A percentile compares a stretch with the other conserved stretches of the same genome.
Conservation (phyloP, 2,888 invertebrate species). For the Apamea anceps region DNA sequence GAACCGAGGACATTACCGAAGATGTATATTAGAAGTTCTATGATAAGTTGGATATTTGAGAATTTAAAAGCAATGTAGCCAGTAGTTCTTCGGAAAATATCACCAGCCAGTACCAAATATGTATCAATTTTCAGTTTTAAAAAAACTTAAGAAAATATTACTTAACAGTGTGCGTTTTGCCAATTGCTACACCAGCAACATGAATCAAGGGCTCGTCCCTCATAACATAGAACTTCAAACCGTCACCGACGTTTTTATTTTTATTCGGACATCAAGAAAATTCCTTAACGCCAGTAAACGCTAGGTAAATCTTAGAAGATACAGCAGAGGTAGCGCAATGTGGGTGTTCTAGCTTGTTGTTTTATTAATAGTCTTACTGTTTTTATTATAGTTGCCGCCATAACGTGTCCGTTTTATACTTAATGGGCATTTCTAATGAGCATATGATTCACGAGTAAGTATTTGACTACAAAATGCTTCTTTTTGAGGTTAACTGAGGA, state of each 20-base stretch:
- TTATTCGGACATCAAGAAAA: constrained; percentile 14
- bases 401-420: constrained; percentile 67
- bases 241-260: not conserved
- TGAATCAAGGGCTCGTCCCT: not conserved
- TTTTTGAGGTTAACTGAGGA: constrained; percentile 28
- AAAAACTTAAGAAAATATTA: not conserved
- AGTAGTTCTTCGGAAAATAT: not conserved
- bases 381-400: constrained; percentile 79
- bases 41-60: not conserved
- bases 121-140: too few species aligned
- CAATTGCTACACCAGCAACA: not conserved
- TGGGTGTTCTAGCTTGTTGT: constrained; percentile 81
- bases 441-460: constrained; percentile 56
- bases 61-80: not conserved
- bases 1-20: too few species aligned
- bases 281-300: constrained; percentile 20
- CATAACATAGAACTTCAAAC: not conserved
- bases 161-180: not conserved
- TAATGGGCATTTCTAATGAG: constrained; percentile 59
- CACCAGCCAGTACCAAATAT: too few species aligned
- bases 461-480: constrained; percentile 42
- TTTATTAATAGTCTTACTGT: constrained; percentile 77
- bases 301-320: constrained; percentile 45
- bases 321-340: constrained; percentile 76
- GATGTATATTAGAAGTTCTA: not conserved